phyloP scores from a whole-genome alignment of 2,888 invertebrate species.

The Beris morrisii region DNA sequence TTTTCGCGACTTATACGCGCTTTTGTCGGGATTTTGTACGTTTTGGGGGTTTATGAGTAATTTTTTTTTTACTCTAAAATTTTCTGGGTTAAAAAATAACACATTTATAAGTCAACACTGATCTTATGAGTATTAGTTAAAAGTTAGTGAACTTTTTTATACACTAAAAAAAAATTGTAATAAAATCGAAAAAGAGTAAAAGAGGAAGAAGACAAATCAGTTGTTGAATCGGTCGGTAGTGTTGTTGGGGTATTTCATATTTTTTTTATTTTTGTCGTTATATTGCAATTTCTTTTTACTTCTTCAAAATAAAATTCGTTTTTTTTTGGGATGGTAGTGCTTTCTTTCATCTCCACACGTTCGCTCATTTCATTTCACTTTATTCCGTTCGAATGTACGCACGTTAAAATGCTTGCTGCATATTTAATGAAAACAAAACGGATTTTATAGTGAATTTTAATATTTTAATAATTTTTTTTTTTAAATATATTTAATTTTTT shows the following conservation, averaged over 20 bases:
- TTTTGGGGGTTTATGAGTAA: too few relatives aligned
- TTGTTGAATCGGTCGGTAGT: background rate
- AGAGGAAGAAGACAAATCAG: background rate
- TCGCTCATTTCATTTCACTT: conserved; percentile 58
- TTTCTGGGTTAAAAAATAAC: too few relatives aligned
- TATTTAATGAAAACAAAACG: conserved; percentile 18
- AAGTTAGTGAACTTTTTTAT: too few relatives aligned
- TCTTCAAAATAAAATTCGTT: too few relatives aligned
- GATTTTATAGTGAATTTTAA: background rate
- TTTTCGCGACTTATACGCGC: too few relatives aligned
- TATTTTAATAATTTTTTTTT: background rate
- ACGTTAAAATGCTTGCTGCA: conserved; percentile 44
- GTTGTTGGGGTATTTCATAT: background rate
- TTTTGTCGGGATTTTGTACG: too few relatives aligned
- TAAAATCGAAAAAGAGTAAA: background rate
- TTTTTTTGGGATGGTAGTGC: conserved; percentile 45
- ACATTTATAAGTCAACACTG: too few relatives aligned
- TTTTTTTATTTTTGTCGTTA: background rate
- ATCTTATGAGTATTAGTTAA: too few relatives aligned
- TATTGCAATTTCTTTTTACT: too few relatives aligned
- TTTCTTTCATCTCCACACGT: conserved; percentile 47
- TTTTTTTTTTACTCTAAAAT: too few relatives aligned
- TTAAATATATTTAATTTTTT: too few relatives aligned
- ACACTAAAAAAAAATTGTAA: too few relatives aligned
- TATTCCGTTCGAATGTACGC: conserved; percentile 57